These are phyloP conservation scores for Platysternon megacephalum DNA, from an alignment of 2,113 vertebrate genomes.

Conservation along the genomic window DNA sequence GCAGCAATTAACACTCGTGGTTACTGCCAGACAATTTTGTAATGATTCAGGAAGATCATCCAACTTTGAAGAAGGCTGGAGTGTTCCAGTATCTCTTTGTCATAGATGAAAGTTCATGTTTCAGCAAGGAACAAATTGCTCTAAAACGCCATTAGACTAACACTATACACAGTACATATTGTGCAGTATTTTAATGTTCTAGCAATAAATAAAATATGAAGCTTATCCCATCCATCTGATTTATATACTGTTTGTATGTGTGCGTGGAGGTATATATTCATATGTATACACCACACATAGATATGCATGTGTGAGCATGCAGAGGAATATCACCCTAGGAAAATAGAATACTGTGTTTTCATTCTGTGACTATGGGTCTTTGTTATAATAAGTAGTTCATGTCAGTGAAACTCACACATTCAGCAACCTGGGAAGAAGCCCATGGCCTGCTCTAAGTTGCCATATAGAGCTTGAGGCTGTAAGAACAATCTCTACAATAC, in stretches of 20 bases:
- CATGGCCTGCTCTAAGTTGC: neutral
- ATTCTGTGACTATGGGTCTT: conserved; percentile 6
- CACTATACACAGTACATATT: neutral
- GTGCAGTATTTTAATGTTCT: conserved; percentile 22
- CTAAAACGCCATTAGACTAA: conserved; percentile 33
- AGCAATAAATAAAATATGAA: conserved; percentile 57
- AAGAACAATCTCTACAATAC: neutral
- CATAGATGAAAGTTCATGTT: conserved; percentile 47
- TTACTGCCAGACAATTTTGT: conserved; percentile 59
- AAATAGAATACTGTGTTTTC: neutral
- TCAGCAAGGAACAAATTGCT: conserved; percentile 35
- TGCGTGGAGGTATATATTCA: neutral
- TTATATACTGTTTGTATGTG: neutral
- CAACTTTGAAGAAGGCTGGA: conserved; percentile 42
- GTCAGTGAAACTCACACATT: neutral
- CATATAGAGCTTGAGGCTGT: neutral
- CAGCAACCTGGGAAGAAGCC: neutral
- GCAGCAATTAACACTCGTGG: conserved; percentile 58
- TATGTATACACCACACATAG: neutral
- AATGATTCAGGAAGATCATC: conserved; percentile 63
- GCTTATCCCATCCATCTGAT: conserved; percentile 35
- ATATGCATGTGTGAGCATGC: neutral
- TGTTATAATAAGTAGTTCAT: neutral
- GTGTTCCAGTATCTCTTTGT: conserved; percentile 50
- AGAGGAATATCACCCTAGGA: conserved; percentile 31